Base-by-base conservation (phyloP, 2,888 invertebrate species). In the Cephus spinipes region DNA sequence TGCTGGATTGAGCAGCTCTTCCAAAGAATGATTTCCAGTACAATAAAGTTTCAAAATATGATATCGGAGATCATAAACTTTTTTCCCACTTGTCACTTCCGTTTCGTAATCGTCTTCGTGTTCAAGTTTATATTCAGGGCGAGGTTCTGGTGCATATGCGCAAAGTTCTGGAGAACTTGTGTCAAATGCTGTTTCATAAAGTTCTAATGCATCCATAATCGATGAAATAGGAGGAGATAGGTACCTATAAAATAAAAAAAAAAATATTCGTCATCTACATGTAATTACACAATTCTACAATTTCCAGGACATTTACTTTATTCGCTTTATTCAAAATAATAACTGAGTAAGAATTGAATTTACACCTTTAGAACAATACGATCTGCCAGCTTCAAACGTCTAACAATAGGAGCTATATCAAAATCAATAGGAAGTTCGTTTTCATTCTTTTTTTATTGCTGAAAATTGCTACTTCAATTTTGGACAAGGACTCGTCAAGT, bases 41-140 rank as follows among this genome's bases (percentile, higher is more conserved):
- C 96, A 95, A 87, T 96, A 96, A 12, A 98, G 93, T 82, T 96
- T 94, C 30, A 98, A 89, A 79, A 98, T 91, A 90, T 97, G 96
- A 92, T 96, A 98, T 77, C 97, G 95, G 0, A 98, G 92, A 90
- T 98, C 97, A 80, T 92, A 92, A 32, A 92, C 87, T 32, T 86
- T 80, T 40, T 88, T 89, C 55, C 85, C 85, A 36, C 83, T 86
- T 69, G 81, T 87, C 9, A 85, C 77, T 77, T 90, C 89, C 3
- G 87, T 83, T 15, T 87, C 87, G 68, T 86, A 89, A 76, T 87
- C 88, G 23, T 83, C 77, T 84, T 87, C 88, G 6, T 55, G 55
- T 2, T 90, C 83, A 87, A 92, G 69, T 76, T 91, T 92, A 12
- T 90, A 91, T 23, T 91, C 89, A 0, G 91, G 93, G 31, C 84